Percentiles rank a stretch among this genome's conserved stretches.
Conservation (phyloP, 1,140 invertebrate genomes). For the Zaprionus taronus region DNA sequence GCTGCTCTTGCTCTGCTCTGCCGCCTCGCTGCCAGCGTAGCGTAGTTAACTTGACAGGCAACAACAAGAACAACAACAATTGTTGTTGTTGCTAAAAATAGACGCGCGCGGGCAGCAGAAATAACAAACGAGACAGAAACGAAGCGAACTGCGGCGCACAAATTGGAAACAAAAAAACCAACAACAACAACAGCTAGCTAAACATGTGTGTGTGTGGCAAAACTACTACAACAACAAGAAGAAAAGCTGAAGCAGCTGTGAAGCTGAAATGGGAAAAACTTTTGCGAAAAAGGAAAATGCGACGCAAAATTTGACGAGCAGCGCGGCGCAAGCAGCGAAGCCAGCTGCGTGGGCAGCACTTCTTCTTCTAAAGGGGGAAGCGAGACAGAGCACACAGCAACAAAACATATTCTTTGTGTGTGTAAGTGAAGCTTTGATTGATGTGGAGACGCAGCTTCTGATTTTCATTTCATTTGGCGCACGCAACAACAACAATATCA, state of each 20-base stretch:
- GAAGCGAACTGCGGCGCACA: conserved; percentile 44
- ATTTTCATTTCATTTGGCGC: conserved; percentile 34
- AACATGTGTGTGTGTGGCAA: conserved; percentile 54
- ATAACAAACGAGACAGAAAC: conserved; percentile 66
- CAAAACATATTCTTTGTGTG: background rate
- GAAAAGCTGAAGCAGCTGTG: conserved; percentile 48
- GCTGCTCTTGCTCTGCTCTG: conserved; percentile 42
- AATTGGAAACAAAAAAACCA: conserved; percentile 48
- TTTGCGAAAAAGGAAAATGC: conserved; percentile 54
- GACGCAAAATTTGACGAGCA: conserved; percentile 62
- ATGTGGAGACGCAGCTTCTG: conserved; percentile 40
- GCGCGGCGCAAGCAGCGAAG: conserved; percentile 45
- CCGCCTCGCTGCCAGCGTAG: conserved; percentile 66
- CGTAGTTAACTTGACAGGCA: conserved; percentile 72
- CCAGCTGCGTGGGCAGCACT: conserved; percentile 48
- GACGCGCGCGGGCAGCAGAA: conserved; percentile 65
- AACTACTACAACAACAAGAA: conserved; percentile 47
- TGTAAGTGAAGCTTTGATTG: conserved; percentile 51
- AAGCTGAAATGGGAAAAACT: conserved; percentile 40
- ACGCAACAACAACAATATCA: conserved; percentile 7
- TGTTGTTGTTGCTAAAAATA: conserved; percentile 74
- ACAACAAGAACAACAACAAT: conserved; percentile 56
- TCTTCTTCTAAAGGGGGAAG: conserved; percentile 1
- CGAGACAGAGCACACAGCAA: conserved; percentile 12
- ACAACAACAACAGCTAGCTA: conserved; percentile 38